Evolutionary conservation across 1,140 invertebrate genomes (phyloP).

Genomic region (Drosophila eugracilis): DNA sequence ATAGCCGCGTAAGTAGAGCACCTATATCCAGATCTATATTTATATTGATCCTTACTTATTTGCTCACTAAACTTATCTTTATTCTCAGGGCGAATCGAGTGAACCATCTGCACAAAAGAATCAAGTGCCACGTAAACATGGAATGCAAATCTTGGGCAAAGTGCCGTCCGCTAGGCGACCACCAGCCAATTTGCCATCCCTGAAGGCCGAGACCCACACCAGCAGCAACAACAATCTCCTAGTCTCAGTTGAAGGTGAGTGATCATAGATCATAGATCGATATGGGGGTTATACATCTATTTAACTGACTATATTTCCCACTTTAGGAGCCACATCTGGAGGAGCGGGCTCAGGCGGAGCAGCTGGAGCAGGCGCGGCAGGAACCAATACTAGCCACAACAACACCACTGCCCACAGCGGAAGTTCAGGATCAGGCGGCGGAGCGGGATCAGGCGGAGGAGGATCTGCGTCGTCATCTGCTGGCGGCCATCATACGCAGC

Average conservation of each 20-base stretch:
- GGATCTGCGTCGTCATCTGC: conserved; percentile 24
- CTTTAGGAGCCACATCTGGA: conserved; percentile 45
- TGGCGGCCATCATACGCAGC: conserved; percentile 41
- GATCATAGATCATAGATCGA: not conserved
- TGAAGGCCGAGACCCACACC: conserved; percentile 95
- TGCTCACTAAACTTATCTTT: not conserved
- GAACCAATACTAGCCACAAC: conserved; percentile 54
- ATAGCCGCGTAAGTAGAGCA: conserved; percentile 89
- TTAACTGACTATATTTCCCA: not conserved
- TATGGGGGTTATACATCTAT: not conserved
- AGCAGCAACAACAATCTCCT: conserved; percentile 75
- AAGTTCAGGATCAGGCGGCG: conserved; percentile 36
- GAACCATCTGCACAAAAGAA: conserved; percentile 95
- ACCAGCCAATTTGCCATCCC: conserved; percentile 98
- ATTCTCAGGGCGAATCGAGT: conserved; percentile 92
- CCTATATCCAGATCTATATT: not conserved
- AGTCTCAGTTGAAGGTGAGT: conserved; percentile 78
- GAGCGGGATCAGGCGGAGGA: conserved; percentile 31
- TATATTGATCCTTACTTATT: not conserved
- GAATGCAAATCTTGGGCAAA: conserved; percentile 99
- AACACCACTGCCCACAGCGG: conserved; percentile 56
- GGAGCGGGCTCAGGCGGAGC: conserved; percentile 38
- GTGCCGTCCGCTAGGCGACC: conserved; percentile 97
- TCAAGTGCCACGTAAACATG: conserved; percentile 97
- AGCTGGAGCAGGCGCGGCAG: conserved; percentile 36